These are phyloP conservation scores for Eulemur rufifrons DNA, from an alignment of 2,113 vertebrate species.

Conservation along the genomic window DNA sequence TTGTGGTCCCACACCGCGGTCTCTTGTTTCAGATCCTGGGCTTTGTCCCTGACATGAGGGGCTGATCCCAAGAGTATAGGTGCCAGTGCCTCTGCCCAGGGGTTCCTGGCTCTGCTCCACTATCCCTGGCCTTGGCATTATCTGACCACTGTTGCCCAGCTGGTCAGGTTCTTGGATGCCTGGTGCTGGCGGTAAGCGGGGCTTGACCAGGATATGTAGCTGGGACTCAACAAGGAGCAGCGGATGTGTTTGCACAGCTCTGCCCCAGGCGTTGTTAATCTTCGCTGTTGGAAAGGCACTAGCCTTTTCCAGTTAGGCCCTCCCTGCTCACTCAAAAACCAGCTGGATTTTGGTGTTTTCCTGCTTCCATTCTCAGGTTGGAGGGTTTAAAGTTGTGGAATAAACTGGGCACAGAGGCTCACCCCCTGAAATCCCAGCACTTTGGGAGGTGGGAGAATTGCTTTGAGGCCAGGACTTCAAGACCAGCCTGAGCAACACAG, in stretches of 20 bases:
- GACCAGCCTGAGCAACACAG: too few species aligned
- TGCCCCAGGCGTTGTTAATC: fast-evolving
- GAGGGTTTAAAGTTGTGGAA: neutral
- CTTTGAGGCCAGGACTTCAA: too few species aligned
- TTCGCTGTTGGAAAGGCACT: neutral
- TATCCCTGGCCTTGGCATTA: neutral
- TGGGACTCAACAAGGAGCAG: neutral
- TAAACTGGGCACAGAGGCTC: too few species aligned
- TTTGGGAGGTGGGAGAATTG: too few species aligned
- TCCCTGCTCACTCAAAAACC: too few species aligned
- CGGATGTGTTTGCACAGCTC: neutral
- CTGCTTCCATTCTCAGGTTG: neutral
- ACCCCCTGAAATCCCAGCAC: too few species aligned
- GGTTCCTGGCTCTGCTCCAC: neutral
- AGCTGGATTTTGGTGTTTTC: neutral
- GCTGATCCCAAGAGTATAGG: neutral
- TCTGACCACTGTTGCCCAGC: neutral
- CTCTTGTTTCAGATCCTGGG: neutral
- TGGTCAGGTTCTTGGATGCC: neutral
- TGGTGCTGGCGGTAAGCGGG: neutral
- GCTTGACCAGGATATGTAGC: neutral
- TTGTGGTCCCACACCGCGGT: fast-evolving
- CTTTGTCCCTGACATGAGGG: neutral
- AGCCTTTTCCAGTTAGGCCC: too few species aligned
- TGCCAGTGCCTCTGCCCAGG: neutral